Base-by-base conservation (phyloP, 2,888 invertebrate species). In the Aphodius sticticus region DNA sequence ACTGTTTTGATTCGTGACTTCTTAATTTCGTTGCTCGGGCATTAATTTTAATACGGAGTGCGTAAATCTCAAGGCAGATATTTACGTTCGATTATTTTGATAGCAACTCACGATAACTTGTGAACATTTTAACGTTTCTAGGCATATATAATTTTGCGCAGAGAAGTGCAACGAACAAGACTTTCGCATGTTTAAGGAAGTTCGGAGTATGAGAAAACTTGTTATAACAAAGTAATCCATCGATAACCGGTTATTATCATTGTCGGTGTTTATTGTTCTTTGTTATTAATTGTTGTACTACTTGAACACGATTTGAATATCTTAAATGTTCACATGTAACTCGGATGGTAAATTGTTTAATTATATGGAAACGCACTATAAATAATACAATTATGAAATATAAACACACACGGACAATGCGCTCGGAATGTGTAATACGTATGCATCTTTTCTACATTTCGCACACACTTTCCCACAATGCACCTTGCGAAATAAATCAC, bases 271-370 rank as follows among this genome's bases (percentile, higher is more conserved):
- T 53, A 53, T 53, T 53, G 53, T 53, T 53, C 53, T 53, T 53
- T 53, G 53, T 53, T 53, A 53, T 53, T 53, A 53, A 12, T 53
- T 7, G 3, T 53, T 53, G 53, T 53, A 53, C 53, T 53, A 53
- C 53, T 53, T 1, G 53, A 53, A 53, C 53, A 9, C 9, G 53
- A 53, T 53, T 53, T 53, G 53, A 53, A 53, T 53, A 74, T 74
- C 74, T 35, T 74, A 74, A 74, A 74, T 37, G 74, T 74, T 74
- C 74, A 74, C 74, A 74, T 74, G 74, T 74, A 74, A 35, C 36
- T 37, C n/a, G 37, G 74, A 36, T 74, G 35, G 36, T 36, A 35
- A 74, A 74, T 74, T 74, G 74, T 74, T 74, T 74, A 74, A 74
- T 74, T 74, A 74, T 74, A 37, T 74, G 37, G 37, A 74, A 37